Evolutionary conservation across 2,113 vertebrate genomes (phyloP), one percentile per base, ranked within the genome.

Genomic region (Mugil cephalus): DNA sequence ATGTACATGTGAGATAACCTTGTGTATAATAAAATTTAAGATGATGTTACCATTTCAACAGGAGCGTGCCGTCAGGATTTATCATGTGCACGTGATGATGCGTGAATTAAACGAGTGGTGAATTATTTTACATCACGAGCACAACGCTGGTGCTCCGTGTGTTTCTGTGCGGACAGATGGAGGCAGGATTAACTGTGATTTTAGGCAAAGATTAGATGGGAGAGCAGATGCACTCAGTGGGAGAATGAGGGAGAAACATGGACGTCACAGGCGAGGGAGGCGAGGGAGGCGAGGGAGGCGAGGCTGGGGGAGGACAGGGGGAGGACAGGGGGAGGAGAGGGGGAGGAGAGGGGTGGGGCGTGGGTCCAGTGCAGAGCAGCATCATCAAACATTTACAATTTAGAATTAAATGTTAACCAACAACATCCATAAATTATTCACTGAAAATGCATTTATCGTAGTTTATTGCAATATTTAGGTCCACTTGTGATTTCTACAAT

Each of bases 151-250:
- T 70, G 67, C 42, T 63, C 74, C 74, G 65, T 83, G 40, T 71
- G 59, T 66, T 69, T 79, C 65, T 81, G 54, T 62, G 54, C 35
- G 80, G 89, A 88, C 93, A 95, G 93, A 93, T 94, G 94, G 93
- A 90, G 87, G 74, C 67, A 67, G 87, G 93, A 95, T 94, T 94
- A 94, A 92, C 82, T 64, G 91, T 91, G 93, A 94, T 92, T 93
- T 94, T 90, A 92, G 90, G 87, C 92, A 93, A 94, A 93, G 93
- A 94, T 94, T 94, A 94, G 89, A 89, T 83, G 60, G 78, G 45
- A 77, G 78, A 92, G 79, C 93, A 94, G 94, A 93, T 94, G 93
- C 92, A 93, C 93, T 89, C 93, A 81, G 93, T 92, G 89, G 92
- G 92, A 86, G 85, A 89, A 84, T 80, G 79, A 80, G 87, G 75